Conservation (phyloP, 37 sponge, comb jelly and placozoan genomes). For the Bolinopsis microptera region DNA sequence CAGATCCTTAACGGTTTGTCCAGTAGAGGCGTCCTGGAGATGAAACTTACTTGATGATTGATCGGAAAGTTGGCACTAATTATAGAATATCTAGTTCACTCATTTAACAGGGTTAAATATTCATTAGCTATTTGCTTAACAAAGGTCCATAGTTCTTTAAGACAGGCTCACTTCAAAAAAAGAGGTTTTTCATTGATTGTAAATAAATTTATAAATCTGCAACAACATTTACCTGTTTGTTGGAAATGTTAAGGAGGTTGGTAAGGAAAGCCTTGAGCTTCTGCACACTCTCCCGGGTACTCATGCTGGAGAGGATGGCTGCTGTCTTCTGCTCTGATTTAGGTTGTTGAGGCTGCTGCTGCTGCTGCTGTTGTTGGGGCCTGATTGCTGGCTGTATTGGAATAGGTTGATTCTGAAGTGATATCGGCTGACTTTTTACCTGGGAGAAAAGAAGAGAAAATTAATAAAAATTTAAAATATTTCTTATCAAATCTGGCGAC, state of each 20-base stretch:
- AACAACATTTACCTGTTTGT: constrained; percentile 38
- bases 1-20: constrained; percentile 45
- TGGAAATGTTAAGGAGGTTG: constrained; percentile 42
- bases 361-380: neutral
- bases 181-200: no score
- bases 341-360: neutral
- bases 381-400: constrained; percentile 33
- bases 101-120: no score
- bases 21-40: constrained; percentile 2
- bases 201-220: no score
- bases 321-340: constrained; percentile 52
- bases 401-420: constrained; percentile 16
- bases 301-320: constrained; percentile 43
- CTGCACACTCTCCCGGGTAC: constrained; percentile 36
- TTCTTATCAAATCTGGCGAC: no score
- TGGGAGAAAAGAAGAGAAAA: no score
- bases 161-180: no score
- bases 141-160: no score
- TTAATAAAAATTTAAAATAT: no score
- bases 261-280: constrained; percentile 41
- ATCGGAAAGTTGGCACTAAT: neutral
- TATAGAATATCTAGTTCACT: no score
- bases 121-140: no score
- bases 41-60: no score
- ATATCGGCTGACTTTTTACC: neutral